Base-by-base conservation (phyloP, 2,797 vertebrate species). In the Galago senegalensis region DNA sequence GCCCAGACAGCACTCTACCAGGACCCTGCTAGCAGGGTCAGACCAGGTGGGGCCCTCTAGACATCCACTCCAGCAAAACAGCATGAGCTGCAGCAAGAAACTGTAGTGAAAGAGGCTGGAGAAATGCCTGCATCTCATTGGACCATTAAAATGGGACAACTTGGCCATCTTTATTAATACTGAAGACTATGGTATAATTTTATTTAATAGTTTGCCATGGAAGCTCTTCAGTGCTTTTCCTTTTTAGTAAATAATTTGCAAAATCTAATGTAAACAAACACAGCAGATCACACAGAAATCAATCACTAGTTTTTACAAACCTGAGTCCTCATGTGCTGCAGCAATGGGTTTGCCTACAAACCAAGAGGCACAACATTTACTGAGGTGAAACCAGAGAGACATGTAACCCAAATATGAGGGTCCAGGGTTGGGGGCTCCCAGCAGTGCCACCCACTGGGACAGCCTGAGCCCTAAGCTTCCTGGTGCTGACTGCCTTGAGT, bases 231-330 rank as follows among this genome's bases (percentile, higher is more conserved):
- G 85, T 58, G 91, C 49, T 87, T 63, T 97, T 94, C 82, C 91
- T 96, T 94, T 67, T 85, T 61, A 84, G 85, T 88, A 95, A 89
- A 95, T 70, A 49, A 82, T 73, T 91, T 69, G 12, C 14, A 46
- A 94, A 83, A 31, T 65, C 72, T 43, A 63, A 53, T 13, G 61
- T 87, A 97, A 79, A 69, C 91, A 86, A 49, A 49, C 3, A 53
- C 3, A 61, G 87, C 14, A 11, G 0, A 4, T 40, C 82, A 82
- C 70, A 43, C 67, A 81, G 83, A 72, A 89, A 31, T 11, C 94
- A 40, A 61, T 31, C 70, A 5, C 70, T 29, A 27, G 69, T 69
- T 53, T 53, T 80, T 87, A 98, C 98, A 95, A 96, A 98, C 98
- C 98, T 97, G 97, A 88, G 77, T 84, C 96, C 95, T 95, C 87